Evolutionary conservation across 1,140 invertebrate species (phyloP).

Genomic region (Pseudomyrmex flavicornis): DNA sequence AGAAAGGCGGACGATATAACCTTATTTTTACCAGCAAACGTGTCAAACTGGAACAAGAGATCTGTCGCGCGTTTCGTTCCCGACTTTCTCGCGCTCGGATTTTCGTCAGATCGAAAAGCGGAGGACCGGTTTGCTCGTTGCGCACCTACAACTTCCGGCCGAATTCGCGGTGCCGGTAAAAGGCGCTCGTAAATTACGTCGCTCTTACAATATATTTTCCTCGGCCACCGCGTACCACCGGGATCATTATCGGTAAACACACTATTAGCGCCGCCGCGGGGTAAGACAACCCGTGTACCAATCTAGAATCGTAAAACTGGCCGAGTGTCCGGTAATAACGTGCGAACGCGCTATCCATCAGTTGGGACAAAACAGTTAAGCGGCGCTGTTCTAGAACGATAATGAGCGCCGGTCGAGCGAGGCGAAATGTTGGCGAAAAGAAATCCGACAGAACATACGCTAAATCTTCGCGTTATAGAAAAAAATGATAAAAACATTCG

Average conservation of each 20-base stretch:
- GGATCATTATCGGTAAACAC: constrained; percentile 71
- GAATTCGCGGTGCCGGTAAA: constrained; percentile 4
- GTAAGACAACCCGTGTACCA: constrained; percentile 68
- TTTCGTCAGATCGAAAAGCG: constrained; percentile 36
- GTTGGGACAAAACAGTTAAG: constrained; percentile 79
- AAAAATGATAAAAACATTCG: constrained; percentile 3
- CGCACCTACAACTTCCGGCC: constrained; percentile 57
- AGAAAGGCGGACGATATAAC: constrained; percentile 23
- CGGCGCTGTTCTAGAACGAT: constrained; percentile 46
- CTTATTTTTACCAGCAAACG: not conserved
- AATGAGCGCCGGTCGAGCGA: constrained; percentile 65
- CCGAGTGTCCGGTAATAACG: constrained; percentile 79
- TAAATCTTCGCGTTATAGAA: constrained; percentile 43
- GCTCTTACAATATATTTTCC: constrained; percentile 47
- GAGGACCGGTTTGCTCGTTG: not conserved
- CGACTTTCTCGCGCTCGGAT: not conserved
- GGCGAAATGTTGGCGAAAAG: constrained; percentile 65
- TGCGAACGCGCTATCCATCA: constrained; percentile 82
- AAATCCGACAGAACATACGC: constrained; percentile 55
- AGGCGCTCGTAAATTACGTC: constrained; percentile 55
- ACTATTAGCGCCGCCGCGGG: constrained; percentile 63
- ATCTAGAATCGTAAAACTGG: constrained; percentile 79
- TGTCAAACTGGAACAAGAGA: constrained; percentile 26
- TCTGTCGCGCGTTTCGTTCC: not conserved
- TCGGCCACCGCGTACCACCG: constrained; percentile 5